Evolutionary conservation across 2,888 invertebrate species (phyloP).

Genomic region (Sepioteuthis lessoniana): DNA sequence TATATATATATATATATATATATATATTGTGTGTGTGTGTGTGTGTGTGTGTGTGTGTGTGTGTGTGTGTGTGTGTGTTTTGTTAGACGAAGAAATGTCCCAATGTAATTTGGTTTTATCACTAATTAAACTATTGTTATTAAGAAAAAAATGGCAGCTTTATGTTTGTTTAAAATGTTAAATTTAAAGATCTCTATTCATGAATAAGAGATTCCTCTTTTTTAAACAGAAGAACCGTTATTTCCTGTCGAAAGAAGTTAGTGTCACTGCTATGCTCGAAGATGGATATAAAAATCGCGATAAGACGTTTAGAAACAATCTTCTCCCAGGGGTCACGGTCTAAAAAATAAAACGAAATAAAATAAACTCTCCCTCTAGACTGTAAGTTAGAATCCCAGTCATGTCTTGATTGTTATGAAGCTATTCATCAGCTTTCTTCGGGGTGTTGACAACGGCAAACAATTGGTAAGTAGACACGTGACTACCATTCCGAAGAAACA

Average conservation of each 20-base stretch:
- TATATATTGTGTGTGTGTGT: too few relatives aligned
- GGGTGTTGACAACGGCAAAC: conserved; percentile 6
- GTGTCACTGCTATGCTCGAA: not conserved
- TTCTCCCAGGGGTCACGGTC: not conserved
- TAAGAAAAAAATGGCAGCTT: not conserved
- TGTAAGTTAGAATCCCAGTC: not conserved
- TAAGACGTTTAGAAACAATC: not conserved
- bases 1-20: too few relatives aligned
- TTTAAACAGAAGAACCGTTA: not conserved
- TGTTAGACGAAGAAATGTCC: too few relatives aligned
- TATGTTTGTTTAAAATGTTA: not conserved
- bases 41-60: too few relatives aligned
- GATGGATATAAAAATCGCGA: not conserved
- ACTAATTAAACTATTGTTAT: not conserved
- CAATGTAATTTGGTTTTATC: not conserved
- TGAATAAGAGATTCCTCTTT: too few relatives aligned
- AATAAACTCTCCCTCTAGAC: not conserved
- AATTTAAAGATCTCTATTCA: not conserved
- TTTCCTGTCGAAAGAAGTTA: not conserved
- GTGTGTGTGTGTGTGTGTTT: too few relatives aligned
- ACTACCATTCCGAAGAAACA: not conserved
- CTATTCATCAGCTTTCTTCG: not conserved
- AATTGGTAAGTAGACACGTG: not conserved
- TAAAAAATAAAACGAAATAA: not conserved
- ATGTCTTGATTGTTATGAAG: not conserved